Percentiles rank a stretch among this genome's conserved stretches.
phyloP scores from a whole-genome alignment of 2,113 vertebrate species.

The Semicossyphus pulcher region DNA sequence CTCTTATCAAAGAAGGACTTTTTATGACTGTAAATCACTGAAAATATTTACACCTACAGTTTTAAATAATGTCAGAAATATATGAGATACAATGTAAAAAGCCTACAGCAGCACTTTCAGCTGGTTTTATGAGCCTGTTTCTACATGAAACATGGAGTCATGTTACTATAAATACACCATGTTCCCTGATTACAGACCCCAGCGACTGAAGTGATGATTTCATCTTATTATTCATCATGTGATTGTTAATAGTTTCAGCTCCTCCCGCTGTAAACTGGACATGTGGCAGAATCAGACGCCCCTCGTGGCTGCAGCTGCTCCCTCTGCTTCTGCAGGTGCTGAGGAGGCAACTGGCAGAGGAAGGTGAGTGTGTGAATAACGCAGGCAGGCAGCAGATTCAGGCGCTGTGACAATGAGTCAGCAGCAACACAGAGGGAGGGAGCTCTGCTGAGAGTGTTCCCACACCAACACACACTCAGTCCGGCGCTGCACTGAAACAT shows the following conservation, averaged over 20 bases:
- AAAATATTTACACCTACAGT: too few species aligned
- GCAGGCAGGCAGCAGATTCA: slow-evolving; percentile 80
- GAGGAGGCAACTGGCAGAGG: slow-evolving; percentile 71
- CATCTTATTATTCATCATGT: not conserved
- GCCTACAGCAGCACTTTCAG: too few species aligned
- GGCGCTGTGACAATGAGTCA: slow-evolving; percentile 83
- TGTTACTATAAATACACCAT: too few species aligned
- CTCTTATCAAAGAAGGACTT: too few species aligned
- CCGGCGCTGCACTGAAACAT: slow-evolving; percentile 45
- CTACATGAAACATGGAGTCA: too few species aligned
- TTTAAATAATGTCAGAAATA: too few species aligned
- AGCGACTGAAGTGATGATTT: too few species aligned
- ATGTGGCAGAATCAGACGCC: slow-evolving; percentile 1
- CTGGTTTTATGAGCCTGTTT: too few species aligned
- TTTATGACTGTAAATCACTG: too few species aligned
- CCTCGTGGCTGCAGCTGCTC: not conserved
- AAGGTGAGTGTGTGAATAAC: slow-evolving; percentile 80
- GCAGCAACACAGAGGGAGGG: slow-evolving; percentile 67
- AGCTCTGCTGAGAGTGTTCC: slow-evolving; percentile 49
- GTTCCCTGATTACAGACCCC: too few species aligned
- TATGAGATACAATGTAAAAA: too few species aligned
- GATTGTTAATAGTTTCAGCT: not conserved
- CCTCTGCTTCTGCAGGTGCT: slow-evolving; percentile 62
- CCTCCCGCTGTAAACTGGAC: not conserved
- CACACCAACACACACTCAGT: slow-evolving; percentile 47